Base-by-base conservation (phyloP, 2,888 invertebrate species). In the Mesochorus sp. region DNA sequence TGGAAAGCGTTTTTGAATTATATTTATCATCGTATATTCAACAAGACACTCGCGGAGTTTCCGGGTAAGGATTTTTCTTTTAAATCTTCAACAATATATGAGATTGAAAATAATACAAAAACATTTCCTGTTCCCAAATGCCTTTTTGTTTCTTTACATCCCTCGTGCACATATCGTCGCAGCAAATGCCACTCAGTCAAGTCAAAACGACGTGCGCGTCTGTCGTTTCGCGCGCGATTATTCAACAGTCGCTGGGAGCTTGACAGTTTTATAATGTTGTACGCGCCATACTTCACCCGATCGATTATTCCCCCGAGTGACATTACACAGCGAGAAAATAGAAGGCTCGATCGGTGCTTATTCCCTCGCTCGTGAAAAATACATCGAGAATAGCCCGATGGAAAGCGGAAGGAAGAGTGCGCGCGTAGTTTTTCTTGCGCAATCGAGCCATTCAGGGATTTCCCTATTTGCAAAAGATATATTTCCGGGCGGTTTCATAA, bases 361-460 rank as follows among this genome's bases (percentile, higher is more conserved):
- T 37, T 37, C 12, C 8, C 12, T 37, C 3, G 12, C 8, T 8
- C 37, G 8, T 6, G 2, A n/a, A 42, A 42, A 12, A 12, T 12
- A 8, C 8, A 8, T 24, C n/a, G 26, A 26, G 31, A n/a, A 51
- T 12, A 5, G 12, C 26, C 24, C 17, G 34, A 24, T 26, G 21
- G 8, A 74, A 10, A 26, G 21, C 78, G 74, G 78, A 78, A 78
- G 78, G 78, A 78, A 78, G 78, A 74, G 24, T 10, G 26, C n/a
- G 4, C 12, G 4, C 55, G 44, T 24, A 6, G 10, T 66, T n/a
- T 37, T 3, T 49, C 64, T 79, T 74, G 44, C 31, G 79, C 61
- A 79, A 79, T 79, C 44, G n/a, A 17, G 10, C 31, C 70, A 28
- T 71, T 59, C 21, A 19, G 12, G 24, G 37, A 39, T 28, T 42